phyloP scores from a whole-genome alignment of 2,888 invertebrate genomes.

The Netelia virgata region DNA sequence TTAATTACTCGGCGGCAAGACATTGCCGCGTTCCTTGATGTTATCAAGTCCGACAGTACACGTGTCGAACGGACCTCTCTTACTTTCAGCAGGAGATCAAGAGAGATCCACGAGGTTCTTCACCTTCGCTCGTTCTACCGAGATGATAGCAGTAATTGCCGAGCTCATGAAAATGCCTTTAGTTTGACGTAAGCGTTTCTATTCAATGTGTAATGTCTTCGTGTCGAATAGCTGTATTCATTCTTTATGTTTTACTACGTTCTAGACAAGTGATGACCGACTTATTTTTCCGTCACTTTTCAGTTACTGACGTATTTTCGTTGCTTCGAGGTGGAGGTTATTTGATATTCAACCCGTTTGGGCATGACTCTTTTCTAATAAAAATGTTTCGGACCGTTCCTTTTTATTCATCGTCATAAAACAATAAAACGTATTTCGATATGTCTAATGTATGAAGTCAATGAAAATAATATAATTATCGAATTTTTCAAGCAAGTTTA shows the following conservation, averaged over 20 bases:
- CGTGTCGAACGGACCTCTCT: not conserved
- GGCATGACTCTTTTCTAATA: too few relatives aligned
- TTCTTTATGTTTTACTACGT: not conserved
- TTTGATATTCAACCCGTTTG: too few relatives aligned
- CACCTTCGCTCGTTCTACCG: slow-evolving; percentile 26
- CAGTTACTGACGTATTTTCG: not conserved
- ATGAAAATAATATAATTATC: too few relatives aligned
- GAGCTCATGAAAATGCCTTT: slow-evolving; percentile 53
- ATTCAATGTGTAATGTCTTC: slow-evolving; percentile 49
- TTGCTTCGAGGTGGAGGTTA: not conserved
- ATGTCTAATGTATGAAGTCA: too few relatives aligned
- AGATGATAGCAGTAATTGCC: slow-evolving; percentile 50
- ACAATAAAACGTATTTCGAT: too few relatives aligned
- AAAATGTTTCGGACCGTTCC: too few relatives aligned
- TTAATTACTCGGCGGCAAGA: too few relatives aligned
- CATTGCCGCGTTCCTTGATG: not conserved
- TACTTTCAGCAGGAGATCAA: not conserved
- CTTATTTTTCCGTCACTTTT: not conserved
- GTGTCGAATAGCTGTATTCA: slow-evolving; percentile 29
- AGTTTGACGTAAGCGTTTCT: slow-evolving; percentile 19
- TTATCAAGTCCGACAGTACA: not conserved
- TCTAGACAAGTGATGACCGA: slow-evolving; percentile 21
- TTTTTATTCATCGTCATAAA: too few relatives aligned
- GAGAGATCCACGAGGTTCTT: slow-evolving; percentile 4
- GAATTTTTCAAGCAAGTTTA: too few relatives aligned